Percentiles rank a stretch among this genome's conserved stretches.
These are phyloP conservation scores for Adineta ricciae DNA, from an alignment of 2,888 invertebrate genomes.

Conservation along the genomic window DNA sequence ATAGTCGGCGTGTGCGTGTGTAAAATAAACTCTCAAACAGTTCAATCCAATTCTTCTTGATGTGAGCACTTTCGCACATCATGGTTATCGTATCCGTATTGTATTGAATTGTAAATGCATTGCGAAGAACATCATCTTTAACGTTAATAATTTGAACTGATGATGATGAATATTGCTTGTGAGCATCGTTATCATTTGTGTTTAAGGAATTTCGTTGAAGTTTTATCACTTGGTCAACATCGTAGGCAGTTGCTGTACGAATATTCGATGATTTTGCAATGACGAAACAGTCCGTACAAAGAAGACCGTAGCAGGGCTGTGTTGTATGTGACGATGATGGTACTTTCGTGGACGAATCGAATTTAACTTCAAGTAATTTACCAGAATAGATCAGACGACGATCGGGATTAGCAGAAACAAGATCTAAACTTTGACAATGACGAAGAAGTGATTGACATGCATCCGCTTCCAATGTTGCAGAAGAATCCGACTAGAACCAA, in stretches of 20 bases:
- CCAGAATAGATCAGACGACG: not conserved
- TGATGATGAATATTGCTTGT: not conserved
- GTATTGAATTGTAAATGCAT: not conserved
- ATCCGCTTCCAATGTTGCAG: not conserved
- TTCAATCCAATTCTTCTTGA: not conserved
- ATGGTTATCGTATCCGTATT: not conserved
- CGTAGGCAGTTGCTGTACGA: not conserved
- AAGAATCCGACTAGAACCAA: not conserved
- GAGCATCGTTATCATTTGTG: not conserved
- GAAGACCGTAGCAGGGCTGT: not conserved
- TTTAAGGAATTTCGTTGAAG: not conserved
- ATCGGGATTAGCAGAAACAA: not conserved
- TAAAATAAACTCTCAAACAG: not conserved
- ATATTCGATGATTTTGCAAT: not conserved
- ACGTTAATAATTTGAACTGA: not conserved
- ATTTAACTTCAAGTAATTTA: not conserved
- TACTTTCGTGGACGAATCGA: not conserved
- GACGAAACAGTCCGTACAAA: not conserved
- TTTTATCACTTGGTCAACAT: not conserved
- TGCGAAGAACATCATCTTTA: not conserved
- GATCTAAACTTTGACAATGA: not conserved
- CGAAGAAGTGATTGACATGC: not conserved
- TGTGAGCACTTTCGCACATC: not conserved
- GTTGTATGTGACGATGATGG: not conserved
- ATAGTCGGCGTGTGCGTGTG: not conserved